phyloP scores from a whole-genome alignment of 2,888 invertebrate species.

The Slavum lentiscoides region DNA sequence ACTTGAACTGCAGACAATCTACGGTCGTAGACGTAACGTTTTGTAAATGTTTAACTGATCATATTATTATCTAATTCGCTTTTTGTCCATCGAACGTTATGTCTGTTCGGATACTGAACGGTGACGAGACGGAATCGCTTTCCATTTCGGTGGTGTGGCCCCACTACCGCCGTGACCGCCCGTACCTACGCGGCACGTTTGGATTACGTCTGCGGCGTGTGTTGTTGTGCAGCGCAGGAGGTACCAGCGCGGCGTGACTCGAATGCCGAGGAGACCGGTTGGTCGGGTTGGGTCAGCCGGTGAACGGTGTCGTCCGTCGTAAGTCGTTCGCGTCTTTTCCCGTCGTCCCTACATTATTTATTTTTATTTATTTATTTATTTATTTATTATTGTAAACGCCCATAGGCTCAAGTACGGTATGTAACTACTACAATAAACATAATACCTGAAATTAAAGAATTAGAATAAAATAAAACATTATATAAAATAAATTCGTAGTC shows the following conservation, averaged over 20 bases:
- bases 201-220: constrained; percentile 42
- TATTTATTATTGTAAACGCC: too few species aligned
- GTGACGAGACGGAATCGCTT: constrained; percentile 45
- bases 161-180: constrained; percentile 22
- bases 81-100: constrained; percentile 50
- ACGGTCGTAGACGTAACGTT: too few species aligned
- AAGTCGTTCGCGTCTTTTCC: constrained; percentile 11
- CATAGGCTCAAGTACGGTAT: too few species aligned
- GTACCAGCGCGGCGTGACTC: constrained; percentile 48
- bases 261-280: constrained; percentile 45
- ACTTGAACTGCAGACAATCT: too few species aligned
- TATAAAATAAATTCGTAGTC: too few species aligned
- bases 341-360: not conserved
- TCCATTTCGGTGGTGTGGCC: constrained; percentile 47
- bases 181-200: not conserved
- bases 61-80: constrained; percentile 45
- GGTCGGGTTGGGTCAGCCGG: too few species aligned
- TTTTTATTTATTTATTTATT: not conserved
- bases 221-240: constrained; percentile 9
- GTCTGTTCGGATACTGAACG: constrained; percentile 52
- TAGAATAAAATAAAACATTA: too few species aligned
- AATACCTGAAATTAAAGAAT: too few species aligned
- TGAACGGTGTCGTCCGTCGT: constrained; percentile 40
- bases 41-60: too few species aligned
- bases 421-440: too few species aligned